Evolutionary conservation across 2,797 vertebrate genomes (phyloP).

Genomic region (Halcyon chelicuti): DNA sequence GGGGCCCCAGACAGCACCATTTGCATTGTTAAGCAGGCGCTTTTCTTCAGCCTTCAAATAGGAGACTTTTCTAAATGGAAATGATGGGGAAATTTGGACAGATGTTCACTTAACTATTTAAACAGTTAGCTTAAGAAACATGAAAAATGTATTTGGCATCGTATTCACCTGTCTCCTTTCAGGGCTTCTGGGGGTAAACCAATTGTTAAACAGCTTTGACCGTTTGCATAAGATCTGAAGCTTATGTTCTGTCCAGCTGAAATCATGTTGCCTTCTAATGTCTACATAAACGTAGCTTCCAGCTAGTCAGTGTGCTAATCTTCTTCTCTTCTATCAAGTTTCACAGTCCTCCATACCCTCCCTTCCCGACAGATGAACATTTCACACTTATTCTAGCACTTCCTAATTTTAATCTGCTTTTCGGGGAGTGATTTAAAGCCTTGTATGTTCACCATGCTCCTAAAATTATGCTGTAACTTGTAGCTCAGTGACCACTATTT

Average conservation of each 20-base stretch:
- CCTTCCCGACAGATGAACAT: conserved; percentile 34
- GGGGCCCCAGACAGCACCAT: conserved; percentile 75
- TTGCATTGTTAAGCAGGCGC: conserved; percentile 76
- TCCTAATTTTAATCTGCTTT: conserved; percentile 59
- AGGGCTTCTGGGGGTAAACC: conserved; percentile 40
- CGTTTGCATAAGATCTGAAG: conserved; percentile 75
- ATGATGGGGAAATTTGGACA: conserved; percentile 81
- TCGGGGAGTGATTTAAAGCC: conserved; percentile 1
- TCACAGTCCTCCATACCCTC: conserved; percentile 18
- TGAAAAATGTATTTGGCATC: conserved; percentile 70
- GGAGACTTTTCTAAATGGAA: conserved; percentile 77
- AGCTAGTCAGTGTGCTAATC: conserved; percentile 38
- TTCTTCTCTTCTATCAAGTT: conserved; percentile 53
- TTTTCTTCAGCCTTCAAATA: conserved; percentile 71
- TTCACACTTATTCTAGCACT: conserved; percentile 61
- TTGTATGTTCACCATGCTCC: neutral
- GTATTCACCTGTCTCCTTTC: conserved; percentile 69
- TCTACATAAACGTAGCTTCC: conserved; percentile 56
- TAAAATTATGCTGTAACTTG: neutral
- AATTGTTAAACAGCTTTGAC: conserved; percentile 65
- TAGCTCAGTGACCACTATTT: neutral
- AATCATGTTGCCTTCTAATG: conserved; percentile 65
- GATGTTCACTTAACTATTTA: conserved; percentile 83
- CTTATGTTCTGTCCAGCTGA: conserved; percentile 72
- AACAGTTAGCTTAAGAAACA: conserved; percentile 82